Percentiles rank a stretch among this genome's conserved stretches.
These are phyloP conservation scores for Melinopterus prodromus DNA, from an alignment of 2,888 invertebrate species.

Conservation along the genomic window DNA sequence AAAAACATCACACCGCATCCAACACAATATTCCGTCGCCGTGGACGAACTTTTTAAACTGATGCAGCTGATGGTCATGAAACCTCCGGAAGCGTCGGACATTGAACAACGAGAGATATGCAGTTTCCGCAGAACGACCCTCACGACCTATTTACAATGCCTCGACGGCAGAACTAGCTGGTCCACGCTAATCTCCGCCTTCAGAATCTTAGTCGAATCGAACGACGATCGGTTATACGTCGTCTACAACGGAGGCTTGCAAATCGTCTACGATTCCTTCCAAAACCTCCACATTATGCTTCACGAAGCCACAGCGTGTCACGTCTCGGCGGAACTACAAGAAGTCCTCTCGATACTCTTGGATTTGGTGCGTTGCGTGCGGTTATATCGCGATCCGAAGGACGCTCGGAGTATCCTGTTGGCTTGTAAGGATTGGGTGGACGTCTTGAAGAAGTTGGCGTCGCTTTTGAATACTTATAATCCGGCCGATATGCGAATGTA, in stretches of 20 bases:
- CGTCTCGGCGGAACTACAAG: slow-evolving; percentile 83
- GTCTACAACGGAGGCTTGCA: slow-evolving; percentile 91
- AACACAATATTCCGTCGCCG: slow-evolving; percentile 90
- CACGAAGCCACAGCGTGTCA: slow-evolving; percentile 93
- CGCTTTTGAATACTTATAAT: slow-evolving; percentile 88
- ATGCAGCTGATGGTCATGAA: slow-evolving; percentile 90
- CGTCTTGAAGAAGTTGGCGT: slow-evolving; percentile 84
- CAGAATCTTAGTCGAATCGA: slow-evolving; percentile 87
- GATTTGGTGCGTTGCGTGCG: slow-evolving; percentile 77
- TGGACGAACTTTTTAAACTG: slow-evolving; percentile 90
- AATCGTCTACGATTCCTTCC: slow-evolving; percentile 83
- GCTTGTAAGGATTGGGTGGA: slow-evolving; percentile 89
- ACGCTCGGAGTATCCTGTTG: slow-evolving; percentile 70
- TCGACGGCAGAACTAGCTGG: slow-evolving; percentile 93
- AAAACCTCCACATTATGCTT: slow-evolving; percentile 91
- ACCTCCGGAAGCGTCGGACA: slow-evolving; percentile 78
- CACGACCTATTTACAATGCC: slow-evolving; percentile 85
- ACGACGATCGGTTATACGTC: slow-evolving; percentile 88
- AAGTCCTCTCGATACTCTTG: slow-evolving; percentile 81
- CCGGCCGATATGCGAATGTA: slow-evolving; percentile 83
- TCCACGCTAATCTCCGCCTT: slow-evolving; percentile 91
- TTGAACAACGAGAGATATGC: slow-evolving; percentile 83
- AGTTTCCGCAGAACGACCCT: slow-evolving; percentile 86
- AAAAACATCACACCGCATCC: slow-evolving; percentile 97
- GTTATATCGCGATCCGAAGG: slow-evolving; percentile 71